Evolutionary conservation across 2,113 vertebrate species (phyloP), one percentile per base, ranked within the genome.

Genomic region (Agelaius tricolor): DNA sequence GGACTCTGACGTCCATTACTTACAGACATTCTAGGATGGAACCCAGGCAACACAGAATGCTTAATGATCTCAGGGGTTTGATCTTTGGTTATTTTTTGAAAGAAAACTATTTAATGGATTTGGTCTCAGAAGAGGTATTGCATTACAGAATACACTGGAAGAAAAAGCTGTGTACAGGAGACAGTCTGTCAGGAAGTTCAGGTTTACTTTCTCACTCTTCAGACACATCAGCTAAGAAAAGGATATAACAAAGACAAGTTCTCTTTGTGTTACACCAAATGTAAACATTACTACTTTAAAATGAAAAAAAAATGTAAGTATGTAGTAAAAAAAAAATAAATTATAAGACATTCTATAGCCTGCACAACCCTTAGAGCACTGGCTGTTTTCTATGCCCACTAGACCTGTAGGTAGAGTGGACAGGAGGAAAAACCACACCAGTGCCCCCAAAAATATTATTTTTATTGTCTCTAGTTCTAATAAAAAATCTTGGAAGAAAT

Each of bases 391-490:
- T 51, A 2, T 21, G 7, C 5, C 23, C 3, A 11, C 19, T n/a
- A 52, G 20, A 63, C 13, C 58, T 30, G 18, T 7, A 52, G 2
- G 17, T 59, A 52, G 4, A 12, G 15, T 30, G n/a, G 10, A 8
- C 5, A 39, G 4, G 7, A 16, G 18, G 2, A 78, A 26, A 71
- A 87, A 87, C 1, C 5, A 58, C 28, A 46, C 1, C 20, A 80
- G 75, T 27, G 10, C 2, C 12, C 1, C 14, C 11, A 54, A 11
- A 51, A 83, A 33, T 0, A 14, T 0, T 2, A 11, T 30, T 43
- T 85, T 35, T 59, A n/a, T 51, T 65, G 8, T 35, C 30, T 61
- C 41, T 61, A 55, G 4, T 33, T 87, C 17, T 63, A 75, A 62
- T 5, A 2, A 75, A 69, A 82, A 67, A 16, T 72, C 5, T 31